Evolutionary conservation across 2,113 vertebrate genomes (phyloP), one percentile per base, ranked within the genome.

Genomic region (Nothobranchius furzeri): DNA sequence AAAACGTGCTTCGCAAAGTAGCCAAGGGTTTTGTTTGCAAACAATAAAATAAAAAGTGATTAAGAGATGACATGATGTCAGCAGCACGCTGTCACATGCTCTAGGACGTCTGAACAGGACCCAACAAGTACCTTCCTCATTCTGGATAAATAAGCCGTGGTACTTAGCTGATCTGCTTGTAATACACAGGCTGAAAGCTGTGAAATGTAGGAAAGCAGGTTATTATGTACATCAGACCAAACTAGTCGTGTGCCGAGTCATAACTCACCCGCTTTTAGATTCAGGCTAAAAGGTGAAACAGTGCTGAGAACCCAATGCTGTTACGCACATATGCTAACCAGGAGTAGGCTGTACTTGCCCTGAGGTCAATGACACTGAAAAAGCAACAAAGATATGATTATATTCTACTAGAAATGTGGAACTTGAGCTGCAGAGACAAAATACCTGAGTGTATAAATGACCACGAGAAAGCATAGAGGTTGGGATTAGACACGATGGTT

Each of bases 81-180:
- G n/a, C 73, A 80, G 68, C 60, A 60, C 24, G 71, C 24, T 0
- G 67, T 85, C 79, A 90, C 83, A 87, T 87, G 88, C 67, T 68
- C 52, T 6, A 4, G 53, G 71, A 85, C 89, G 90, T 84, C 88
- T 60, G 71, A 86, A 60, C 90, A 88, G 71, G 85, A 79, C 82
- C 70, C 42, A 42, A 76, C 78, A 67, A 49, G 70, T 35, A 17
- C 43, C 72, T 86, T 81, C 80, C 85, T 79, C 59, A 50, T 85
- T 81, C 74, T 47, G 52, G 48, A 74, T 64, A 67, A 75, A 78
- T 7, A 69, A 69, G 76, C 60, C 50, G 30, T 49, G 30, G 60
- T 61, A 15, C 40, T 59, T 30, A 46, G 40, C 42, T 76, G 57
- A 79, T 57, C 20, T 7, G 64, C 37, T 70, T 61, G 48, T 35